Conservation (phyloP, 1,140 invertebrate genomes). For the Samia ricini region DNA sequence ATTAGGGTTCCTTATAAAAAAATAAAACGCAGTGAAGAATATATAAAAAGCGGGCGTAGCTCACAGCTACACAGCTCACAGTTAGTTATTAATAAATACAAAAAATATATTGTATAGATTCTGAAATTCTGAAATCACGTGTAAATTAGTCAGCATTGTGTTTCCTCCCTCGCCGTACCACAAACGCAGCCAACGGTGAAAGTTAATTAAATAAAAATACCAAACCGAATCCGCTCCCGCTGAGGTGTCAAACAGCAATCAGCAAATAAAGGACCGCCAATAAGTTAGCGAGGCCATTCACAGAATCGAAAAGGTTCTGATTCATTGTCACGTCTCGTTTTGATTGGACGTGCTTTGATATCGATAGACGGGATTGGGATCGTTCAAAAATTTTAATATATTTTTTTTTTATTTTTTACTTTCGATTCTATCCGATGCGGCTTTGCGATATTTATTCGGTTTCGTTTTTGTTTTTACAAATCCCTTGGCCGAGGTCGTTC, state of each 20-base stretch:
- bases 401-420: slow-evolving; percentile 66
- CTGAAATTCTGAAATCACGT: slow-evolving; percentile 40
- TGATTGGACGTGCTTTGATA: slow-evolving; percentile 76
- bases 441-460: slow-evolving; percentile 65
- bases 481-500: slow-evolving; percentile 40
- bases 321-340: slow-evolving; percentile 73
- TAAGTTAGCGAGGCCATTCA: slow-evolving; percentile 70
- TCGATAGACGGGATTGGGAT: slow-evolving; percentile 68
- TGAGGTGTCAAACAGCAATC: slow-evolving; percentile 70
- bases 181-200: slow-evolving; percentile 46
- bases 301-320: slow-evolving; percentile 67
- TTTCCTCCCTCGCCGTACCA: slow-evolving; percentile 34
- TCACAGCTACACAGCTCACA: no score
- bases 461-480: slow-evolving; percentile 52
- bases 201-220: slow-evolving; percentile 75
- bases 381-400: slow-evolving; percentile 68
- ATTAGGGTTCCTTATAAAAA: no score
- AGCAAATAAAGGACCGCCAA: slow-evolving; percentile 71
- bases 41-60: no score
- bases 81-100: slow-evolving; percentile 25
- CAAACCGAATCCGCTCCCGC: slow-evolving; percentile 45
- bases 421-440: slow-evolving; percentile 65
- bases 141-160: slow-evolving; percentile 67
- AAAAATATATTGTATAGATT: slow-evolving; percentile 35
- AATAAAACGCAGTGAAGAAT: no score